A percentile compares a stretch with the other conserved stretches of the same genome.
These are phyloP conservation scores for Drosophila mojavensis DNA, from an alignment of 1,140 invertebrate genomes.

Conservation along the genomic window DNA sequence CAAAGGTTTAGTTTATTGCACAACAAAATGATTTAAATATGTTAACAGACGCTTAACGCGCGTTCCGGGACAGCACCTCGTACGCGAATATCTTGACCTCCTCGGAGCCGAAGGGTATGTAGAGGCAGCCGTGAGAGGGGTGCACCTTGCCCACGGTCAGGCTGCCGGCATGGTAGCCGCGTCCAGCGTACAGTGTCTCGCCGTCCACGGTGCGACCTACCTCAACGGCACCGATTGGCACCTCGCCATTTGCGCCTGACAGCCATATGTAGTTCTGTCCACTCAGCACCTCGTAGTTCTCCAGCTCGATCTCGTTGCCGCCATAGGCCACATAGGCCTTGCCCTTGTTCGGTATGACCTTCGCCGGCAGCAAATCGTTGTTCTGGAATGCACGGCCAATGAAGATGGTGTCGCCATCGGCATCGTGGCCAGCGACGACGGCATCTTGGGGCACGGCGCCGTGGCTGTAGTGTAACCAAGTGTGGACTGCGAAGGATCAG, in stretches of 20 bases:
- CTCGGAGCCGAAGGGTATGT: constrained; percentile 88
- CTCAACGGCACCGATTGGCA: constrained; percentile 85
- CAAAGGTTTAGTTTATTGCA: constrained; percentile 41
- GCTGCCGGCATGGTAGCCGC: constrained; percentile 86
- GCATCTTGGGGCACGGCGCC: constrained; percentile 84
- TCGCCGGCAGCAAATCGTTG: constrained; percentile 90
- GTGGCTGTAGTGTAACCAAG: constrained; percentile 65
- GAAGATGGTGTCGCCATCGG: constrained; percentile 89
- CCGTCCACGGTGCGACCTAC: constrained; percentile 86
- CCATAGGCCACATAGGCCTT: constrained; percentile 76
- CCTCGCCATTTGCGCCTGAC: constrained; percentile 83
- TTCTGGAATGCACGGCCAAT: constrained; percentile 90
- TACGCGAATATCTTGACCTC: constrained; percentile 85
- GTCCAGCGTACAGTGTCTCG: constrained; percentile 88
- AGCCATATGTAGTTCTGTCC: constrained; percentile 85
- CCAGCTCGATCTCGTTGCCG: constrained; percentile 65
- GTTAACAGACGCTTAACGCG: constrained; percentile 39
- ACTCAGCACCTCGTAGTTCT: constrained; percentile 84
- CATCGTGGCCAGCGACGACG: constrained; percentile 88
- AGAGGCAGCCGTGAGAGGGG: constrained; percentile 88
- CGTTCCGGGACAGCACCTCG: constrained; percentile 67
- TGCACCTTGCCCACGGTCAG: constrained; percentile 91
- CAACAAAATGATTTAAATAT: constrained; percentile 34
- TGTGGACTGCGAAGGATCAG: constrained; percentile 46
- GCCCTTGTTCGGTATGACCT: constrained; percentile 87